phyloP scores from a whole-genome alignment of 2,797 vertebrate genomes.

The Gambelia wislizenii region DNA sequence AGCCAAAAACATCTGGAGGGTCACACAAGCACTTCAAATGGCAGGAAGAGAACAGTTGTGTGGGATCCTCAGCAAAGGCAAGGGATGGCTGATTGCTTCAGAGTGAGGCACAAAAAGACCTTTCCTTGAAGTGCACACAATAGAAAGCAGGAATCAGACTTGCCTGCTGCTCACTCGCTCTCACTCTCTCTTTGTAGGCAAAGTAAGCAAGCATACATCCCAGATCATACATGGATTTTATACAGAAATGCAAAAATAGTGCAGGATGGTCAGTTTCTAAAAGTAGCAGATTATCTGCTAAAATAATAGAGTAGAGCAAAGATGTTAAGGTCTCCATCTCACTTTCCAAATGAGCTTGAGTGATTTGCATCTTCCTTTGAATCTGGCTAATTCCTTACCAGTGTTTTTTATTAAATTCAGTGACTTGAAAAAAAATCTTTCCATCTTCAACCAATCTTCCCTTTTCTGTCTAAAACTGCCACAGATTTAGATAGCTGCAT shows the following conservation, averaged over 20 bases:
- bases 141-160: not conserved
- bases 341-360: constrained; percentile 12
- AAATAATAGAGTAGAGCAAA: not conserved
- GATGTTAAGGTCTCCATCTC: not conserved
- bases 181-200: not conserved
- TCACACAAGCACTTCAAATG: not conserved
- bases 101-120: no score
- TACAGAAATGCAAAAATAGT: constrained; percentile 5
- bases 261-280: not conserved
- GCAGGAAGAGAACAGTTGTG: not conserved
- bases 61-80: not conserved
- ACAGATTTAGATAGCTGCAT: not conserved
- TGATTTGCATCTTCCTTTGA: constrained; percentile 18
- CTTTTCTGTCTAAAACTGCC: constrained; percentile 5
- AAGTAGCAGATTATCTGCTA: not conserved
- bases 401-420: constrained; percentile 12
- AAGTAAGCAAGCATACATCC: not conserved
- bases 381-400: not conserved
- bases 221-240: not conserved
- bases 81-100: not conserved
- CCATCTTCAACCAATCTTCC: constrained; percentile 1
- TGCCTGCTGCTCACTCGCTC: not conserved
- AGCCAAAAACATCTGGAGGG: no score
- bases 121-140: not conserved
- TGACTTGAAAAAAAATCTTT: constrained; percentile 13